Evolutionary conservation across 1,140 invertebrate genomes (phyloP).

Genomic region (Diabrotica virgifera): DNA sequence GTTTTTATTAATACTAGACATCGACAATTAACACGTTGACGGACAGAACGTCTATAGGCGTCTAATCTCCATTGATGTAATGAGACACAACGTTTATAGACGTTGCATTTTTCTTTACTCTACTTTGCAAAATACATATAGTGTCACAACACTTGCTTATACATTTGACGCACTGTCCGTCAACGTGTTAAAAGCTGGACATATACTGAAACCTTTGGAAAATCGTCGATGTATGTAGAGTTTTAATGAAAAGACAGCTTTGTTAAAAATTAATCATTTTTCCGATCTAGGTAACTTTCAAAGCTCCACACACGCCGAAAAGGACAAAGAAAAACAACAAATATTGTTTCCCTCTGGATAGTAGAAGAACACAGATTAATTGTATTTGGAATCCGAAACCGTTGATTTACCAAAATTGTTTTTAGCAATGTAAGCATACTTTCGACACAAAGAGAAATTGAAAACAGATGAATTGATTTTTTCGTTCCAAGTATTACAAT

Average conservation of each 20-base stretch:
- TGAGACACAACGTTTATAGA: too few relatives aligned
- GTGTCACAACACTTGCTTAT: too few relatives aligned
- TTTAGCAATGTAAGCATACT: too few relatives aligned
- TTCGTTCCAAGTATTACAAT: too few relatives aligned
- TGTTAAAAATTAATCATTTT: constrained; percentile 1
- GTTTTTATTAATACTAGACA: neutral
- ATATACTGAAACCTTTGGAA: neutral
- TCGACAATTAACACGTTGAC: too few relatives aligned
- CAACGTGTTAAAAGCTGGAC: neutral
- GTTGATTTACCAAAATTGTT: neutral
- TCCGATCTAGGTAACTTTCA: neutral
- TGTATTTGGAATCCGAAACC: neutral
- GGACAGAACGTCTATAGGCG: too few relatives aligned
- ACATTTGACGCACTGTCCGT: too few relatives aligned
- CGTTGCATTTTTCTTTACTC: too few relatives aligned
- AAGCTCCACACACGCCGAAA: neutral
- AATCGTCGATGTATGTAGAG: neutral
- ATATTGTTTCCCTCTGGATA: neutral
- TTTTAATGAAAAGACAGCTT: neutral
- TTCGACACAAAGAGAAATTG: too few relatives aligned
- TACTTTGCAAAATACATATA: too few relatives aligned
- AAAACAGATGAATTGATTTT: too few relatives aligned
- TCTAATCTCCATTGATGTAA: too few relatives aligned
- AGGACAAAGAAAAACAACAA: neutral
- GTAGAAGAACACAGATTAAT: neutral